Evolutionary conservation across 2,888 invertebrate species (phyloP), one percentile per base, ranked within the genome.

Genomic region (Drosophila borborema): DNA sequence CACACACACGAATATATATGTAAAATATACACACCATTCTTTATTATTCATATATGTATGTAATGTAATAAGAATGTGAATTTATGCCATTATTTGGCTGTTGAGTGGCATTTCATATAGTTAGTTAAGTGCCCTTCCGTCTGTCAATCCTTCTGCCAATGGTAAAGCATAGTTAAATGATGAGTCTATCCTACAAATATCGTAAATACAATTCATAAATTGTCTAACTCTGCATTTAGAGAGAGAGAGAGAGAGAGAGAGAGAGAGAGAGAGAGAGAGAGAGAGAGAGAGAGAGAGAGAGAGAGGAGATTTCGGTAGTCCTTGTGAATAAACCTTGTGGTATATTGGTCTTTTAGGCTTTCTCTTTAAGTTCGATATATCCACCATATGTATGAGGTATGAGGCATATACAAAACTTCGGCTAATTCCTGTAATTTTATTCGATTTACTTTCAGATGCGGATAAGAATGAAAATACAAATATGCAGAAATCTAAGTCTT

Each of bases 401-500:
- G 16, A 2, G 9, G 1, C 31, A n/a, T 49, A 12, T 9, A 9
- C 31, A 14, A 7, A 12, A 10, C 18, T 51, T 31, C 4, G 3
- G 2, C 49, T 49, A 10, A 18, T 18, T 18, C 10, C 10, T 49
- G 0, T 6, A 2, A 31, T 12, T 51, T 49, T 12, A 12, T 34
- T 16, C 31, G 5, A 31, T 49, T 34, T 34, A 23, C 40, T 61
- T 18, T 43, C 56, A 87, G 87, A 36, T 64, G 9, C 45, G 10
- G 49, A 34, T 23, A 72, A 75, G 69, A 75, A 82, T 80, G 81
- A 60, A 46, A 60, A 65, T 46, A 73, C 95, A 92, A 88, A 72
- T 45, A 97, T 97, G 97, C 97, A 97, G 95, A 97, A 97, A 94
- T 97, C 97, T 90, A 97, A 97, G 93, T 97, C 97, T 36, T 96